Conservation (phyloP, 1,140 invertebrate species). For the Platyura marginata region DNA sequence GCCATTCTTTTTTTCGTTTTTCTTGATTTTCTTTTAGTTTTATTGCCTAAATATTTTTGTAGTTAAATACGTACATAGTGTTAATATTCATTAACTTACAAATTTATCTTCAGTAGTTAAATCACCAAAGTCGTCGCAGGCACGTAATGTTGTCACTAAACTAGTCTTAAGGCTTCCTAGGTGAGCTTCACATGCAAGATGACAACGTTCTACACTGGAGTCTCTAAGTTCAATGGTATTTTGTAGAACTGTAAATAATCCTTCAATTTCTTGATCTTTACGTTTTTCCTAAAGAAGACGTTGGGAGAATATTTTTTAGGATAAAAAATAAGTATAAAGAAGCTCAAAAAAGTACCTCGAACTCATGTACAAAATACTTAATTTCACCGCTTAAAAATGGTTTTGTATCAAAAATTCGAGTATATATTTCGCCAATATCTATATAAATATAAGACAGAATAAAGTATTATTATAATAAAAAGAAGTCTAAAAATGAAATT, state of each 20-base stretch:
- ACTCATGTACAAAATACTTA: constrained; percentile 60
- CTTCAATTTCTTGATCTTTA: constrained; percentile 57
- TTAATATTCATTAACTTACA: constrained; percentile 20
- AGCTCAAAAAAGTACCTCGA: constrained; percentile 39
- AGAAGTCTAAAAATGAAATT: too few relatives aligned
- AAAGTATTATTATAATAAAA: too few relatives aligned
- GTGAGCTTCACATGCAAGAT: constrained; percentile 35
- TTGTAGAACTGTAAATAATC: constrained; percentile 57
- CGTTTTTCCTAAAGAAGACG: constrained; percentile 41
- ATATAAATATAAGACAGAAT: too few relatives aligned
- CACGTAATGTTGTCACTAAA: constrained; percentile 41
- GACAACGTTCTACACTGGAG: constrained; percentile 41
- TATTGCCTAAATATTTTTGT: background rate
- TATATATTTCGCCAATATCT: constrained; percentile 69
- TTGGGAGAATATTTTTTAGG: constrained; percentile 1
- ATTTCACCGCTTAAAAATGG: constrained; percentile 71
- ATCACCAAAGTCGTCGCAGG: constrained; percentile 34
- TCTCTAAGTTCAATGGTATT: constrained; percentile 58
- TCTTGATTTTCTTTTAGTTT: constrained; percentile 32
- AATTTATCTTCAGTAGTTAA: constrained; percentile 29
- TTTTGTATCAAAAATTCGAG: constrained; percentile 64
- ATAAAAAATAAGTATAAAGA: constrained; percentile 6
- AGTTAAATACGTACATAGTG: constrained; percentile 3
- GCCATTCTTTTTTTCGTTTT: constrained; percentile 43
- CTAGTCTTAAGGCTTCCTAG: constrained; percentile 44